Percentiles rank a stretch among this genome's conserved stretches.
phyloP scores from a whole-genome alignment of 2,797 vertebrate species.

The Cryptoblepharus egeriae region DNA sequence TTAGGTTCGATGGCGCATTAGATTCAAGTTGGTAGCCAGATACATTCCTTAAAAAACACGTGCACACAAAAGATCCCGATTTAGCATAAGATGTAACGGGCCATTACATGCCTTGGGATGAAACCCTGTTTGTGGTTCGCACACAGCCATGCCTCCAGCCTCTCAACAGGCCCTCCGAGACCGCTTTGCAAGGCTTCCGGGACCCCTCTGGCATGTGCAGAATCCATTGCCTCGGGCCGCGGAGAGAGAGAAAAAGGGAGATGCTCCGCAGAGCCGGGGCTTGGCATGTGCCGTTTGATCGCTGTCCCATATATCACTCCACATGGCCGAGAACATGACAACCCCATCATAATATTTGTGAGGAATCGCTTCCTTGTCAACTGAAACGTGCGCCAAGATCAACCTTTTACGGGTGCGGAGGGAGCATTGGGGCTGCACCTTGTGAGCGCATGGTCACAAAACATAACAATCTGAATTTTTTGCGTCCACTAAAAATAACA shows the following conservation, averaged over 20 bases:
- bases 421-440: neutral
- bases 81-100: fast-evolving
- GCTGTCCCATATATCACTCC: constrained; percentile 19
- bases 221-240: neutral
- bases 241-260: neutral
- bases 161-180: fast-evolving
- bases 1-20: no score
- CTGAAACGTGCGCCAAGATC: constrained; percentile 13
- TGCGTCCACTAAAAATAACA: neutral
- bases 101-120: neutral
- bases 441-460: constrained; percentile 41
- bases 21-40: neutral
- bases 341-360: constrained; percentile 50
- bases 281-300: constrained; percentile 3
- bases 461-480: constrained; percentile 5
- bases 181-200: neutral
- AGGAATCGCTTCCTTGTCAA: constrained; percentile 40
- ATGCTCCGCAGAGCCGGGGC: fast-evolving
- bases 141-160: neutral
- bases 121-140: neutral
- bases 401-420: constrained; percentile 27
- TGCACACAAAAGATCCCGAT: neutral
- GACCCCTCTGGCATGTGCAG: neutral
- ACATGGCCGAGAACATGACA: constrained; percentile 13
- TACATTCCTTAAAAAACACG: neutral